Base-by-base conservation (phyloP, 2,113 vertebrate genomes). In the Leucoraja erinaceus region DNA sequence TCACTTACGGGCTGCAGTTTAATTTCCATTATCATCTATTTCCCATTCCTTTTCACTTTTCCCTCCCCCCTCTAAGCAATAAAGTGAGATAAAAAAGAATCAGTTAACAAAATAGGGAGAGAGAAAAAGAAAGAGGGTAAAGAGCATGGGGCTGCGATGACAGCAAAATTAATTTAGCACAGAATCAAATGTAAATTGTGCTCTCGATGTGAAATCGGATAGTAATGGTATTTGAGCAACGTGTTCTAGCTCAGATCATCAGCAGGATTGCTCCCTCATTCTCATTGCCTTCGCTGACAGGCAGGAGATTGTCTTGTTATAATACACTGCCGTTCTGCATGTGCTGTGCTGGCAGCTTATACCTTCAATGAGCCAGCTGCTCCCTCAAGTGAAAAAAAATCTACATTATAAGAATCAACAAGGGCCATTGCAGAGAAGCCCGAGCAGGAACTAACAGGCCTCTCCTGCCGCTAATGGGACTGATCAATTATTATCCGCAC, bases 401-500 rank as follows among this genome's bases (percentile, higher is more conserved):
- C 93, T 84, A 94, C 93, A 31, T 93, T 84, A 93, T 94, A 93
- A 92, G 94, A 95, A 94, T 20, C 94, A 94, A 93, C 94, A 91
- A 96, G 96, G 95, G 20, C 96, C 79, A 86, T 93, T 94, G 94
- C 18, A 0, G 95, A 94, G 94, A 94, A 95, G 95, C 94, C 96
- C 95, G 94, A 93, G 95, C 93, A 93, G 76, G 96, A 94, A 96
- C 95, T 81, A 94, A 94, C 90, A 72, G 94, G 93, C 94, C 83
- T 95, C 95, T 93, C 93, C 38, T 47, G 94, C 93, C 95, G 96
- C 96, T 97, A 97, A 97, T 97, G 96, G 96, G 96, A 97, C 96
- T 97, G 97, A 97, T 97, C 96, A 97, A 97, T 97, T 97, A 97
- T 97, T 95, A 97, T 96, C 96, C 95, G 93, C 93, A 95, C 88